These are phyloP conservation scores for Gasterosteus nipponicus DNA, from an alignment of 2,113 vertebrate species.

Conservation along the genomic window DNA sequence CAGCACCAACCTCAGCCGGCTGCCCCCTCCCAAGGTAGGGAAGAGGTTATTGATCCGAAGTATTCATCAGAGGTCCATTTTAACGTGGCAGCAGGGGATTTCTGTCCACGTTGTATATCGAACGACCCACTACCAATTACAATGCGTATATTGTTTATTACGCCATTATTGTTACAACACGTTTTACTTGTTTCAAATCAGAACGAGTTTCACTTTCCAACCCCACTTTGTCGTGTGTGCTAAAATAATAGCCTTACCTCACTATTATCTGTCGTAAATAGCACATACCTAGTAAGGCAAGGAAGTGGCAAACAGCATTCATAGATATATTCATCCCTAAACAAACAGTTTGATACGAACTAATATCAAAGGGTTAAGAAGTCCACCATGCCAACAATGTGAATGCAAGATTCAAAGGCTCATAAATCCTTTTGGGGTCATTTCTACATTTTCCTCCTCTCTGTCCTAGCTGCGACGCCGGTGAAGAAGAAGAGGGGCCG, in stretches of 20 bases:
- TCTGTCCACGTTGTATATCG: not conserved
- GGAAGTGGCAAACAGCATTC: not conserved
- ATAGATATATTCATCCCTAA: not conserved
- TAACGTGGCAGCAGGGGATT: not conserved
- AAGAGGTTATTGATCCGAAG: not conserved
- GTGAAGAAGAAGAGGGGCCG: slow-evolving; percentile 90
- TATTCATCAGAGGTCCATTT: not conserved
- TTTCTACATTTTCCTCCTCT: not conserved
- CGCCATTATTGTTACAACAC: too few relatives aligned
- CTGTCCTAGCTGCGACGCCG: slow-evolving; percentile 67
- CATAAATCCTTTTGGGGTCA: not conserved
- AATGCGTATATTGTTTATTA: not conserved
- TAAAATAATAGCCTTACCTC: not conserved
- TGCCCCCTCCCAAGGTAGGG: slow-evolving; percentile 54
- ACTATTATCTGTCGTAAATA: not conserved
- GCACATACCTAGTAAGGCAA: not conserved
- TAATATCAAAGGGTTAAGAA: not conserved
- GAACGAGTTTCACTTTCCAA: not conserved
- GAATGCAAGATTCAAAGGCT: not conserved
- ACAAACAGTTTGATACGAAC: not conserved
- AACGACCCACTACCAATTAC: not conserved
- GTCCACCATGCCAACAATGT: not conserved
- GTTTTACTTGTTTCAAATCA: too few relatives aligned
- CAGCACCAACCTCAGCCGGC: slow-evolving; percentile 45
- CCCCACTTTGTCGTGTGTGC: not conserved